A percentile compares a stretch with the other conserved stretches of the same genome.
Conservation (phyloP, 2,113 vertebrate genomes). For the Nansenia antarctica region DNA sequence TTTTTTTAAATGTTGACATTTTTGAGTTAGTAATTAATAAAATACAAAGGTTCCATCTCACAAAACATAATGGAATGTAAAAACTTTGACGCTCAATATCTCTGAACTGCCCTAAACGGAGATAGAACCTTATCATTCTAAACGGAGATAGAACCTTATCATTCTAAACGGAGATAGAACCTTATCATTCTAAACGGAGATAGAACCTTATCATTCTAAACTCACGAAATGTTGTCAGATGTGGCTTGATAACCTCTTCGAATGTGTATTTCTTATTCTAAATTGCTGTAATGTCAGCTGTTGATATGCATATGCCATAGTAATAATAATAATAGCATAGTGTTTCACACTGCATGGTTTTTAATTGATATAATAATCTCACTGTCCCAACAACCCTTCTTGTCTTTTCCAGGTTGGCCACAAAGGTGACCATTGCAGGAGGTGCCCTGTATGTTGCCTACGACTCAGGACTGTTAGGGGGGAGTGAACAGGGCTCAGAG, state of each 20-base stretch:
- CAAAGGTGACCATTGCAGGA: conserved; percentile 88
- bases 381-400: background rate
- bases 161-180: too few species aligned
- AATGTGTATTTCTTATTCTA: too few species aligned
- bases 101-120: too few species aligned
- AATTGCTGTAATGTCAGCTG: too few species aligned
- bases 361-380: background rate
- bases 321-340: background rate
- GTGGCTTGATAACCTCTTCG: background rate
- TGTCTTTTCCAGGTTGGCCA: conserved; percentile 75
- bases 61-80: too few species aligned
- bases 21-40: too few species aligned
- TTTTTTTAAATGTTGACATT: background rate
- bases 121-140: too few species aligned
- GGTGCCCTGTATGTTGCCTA: conserved; percentile 84
- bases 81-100: too few species aligned
- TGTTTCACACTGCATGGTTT: background rate
- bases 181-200: too few species aligned
- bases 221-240: conserved; percentile 3
- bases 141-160: too few species aligned
- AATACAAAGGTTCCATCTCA: too few species aligned
- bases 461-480: conserved; percentile 85
- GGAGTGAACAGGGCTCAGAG: conserved; percentile 77
- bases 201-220: too few species aligned
- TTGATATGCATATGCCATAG: background rate